Evolutionary conservation across 2,888 invertebrate genomes (phyloP).

Genomic region (Gymnosoma rotundatum): DNA sequence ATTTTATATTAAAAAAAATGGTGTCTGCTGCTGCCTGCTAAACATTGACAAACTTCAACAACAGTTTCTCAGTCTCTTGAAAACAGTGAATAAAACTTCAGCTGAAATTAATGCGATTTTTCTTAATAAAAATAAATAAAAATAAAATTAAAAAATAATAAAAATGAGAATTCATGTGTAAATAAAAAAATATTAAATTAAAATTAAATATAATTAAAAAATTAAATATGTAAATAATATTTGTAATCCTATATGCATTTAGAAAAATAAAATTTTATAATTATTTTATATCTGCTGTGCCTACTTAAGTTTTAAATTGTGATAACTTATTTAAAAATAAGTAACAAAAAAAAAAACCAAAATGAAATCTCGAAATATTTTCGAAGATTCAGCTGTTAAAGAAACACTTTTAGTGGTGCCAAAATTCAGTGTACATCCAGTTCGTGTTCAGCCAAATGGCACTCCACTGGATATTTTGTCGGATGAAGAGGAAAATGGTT

Average conservation of each 20-base stretch:
- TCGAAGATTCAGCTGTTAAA: slow-evolving; percentile 61
- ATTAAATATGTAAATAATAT: not conserved
- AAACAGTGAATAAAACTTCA: slow-evolving; percentile 67
- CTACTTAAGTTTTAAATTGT: slow-evolving; percentile 40
- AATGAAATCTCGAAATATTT: slow-evolving; percentile 58
- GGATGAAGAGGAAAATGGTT: slow-evolving; percentile 76
- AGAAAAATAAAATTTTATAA: not conserved
- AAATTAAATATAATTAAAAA: not conserved
- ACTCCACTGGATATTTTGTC: slow-evolving; percentile 24
- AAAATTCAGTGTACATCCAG: slow-evolving; percentile 72
- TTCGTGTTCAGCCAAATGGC: slow-evolving; percentile 73
- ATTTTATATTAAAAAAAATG: slow-evolving; percentile 9
- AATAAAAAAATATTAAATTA: not conserved
- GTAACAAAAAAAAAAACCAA: slow-evolving; percentile 24
- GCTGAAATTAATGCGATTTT: slow-evolving; percentile 29
- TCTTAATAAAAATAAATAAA: not conserved
- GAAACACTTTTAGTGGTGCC: slow-evolving; percentile 78
- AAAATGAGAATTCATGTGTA: not conserved
- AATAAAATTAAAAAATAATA: slow-evolving; percentile 6
- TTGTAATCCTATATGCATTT: not conserved
- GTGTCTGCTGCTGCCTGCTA: slow-evolving; percentile 55
- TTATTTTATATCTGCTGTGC: not conserved
- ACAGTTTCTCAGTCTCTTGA: slow-evolving; percentile 62
- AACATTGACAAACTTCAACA: slow-evolving; percentile 67
- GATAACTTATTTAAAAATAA: slow-evolving; percentile 23